Evolutionary conservation across 2,113 vertebrate species (phyloP).

Genomic region (Serinus canaria): DNA sequence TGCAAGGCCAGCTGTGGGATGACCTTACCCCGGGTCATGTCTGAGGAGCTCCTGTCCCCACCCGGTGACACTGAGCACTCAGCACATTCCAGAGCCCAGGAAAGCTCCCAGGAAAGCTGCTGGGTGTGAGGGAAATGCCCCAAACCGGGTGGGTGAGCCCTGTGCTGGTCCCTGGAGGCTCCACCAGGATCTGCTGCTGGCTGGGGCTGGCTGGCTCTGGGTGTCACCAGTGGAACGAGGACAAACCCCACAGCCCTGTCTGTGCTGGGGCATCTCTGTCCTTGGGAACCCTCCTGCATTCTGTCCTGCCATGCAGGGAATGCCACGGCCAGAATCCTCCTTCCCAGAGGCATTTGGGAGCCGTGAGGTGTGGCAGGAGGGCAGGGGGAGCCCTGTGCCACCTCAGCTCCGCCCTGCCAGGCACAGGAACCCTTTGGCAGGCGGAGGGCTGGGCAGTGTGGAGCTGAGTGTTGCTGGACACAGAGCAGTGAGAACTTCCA

Average conservation of each 20-base stretch:
- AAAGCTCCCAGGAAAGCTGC: neutral
- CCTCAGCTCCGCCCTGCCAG: neutral
- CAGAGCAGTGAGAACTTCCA: neutral
- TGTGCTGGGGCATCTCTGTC: rapidly evolving
- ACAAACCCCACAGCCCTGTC: neutral
- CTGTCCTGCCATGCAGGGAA: neutral
- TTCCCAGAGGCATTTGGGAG: neutral
- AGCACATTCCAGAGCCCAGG: neutral
- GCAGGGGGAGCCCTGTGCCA: neutral
- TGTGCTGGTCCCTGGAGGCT: neutral
- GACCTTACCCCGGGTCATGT: rapidly evolving
- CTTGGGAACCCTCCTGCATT: neutral
- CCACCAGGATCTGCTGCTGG: neutral
- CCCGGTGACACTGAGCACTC: neutral
- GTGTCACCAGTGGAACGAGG: neutral
- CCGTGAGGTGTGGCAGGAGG: neutral
- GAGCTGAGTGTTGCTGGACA: neutral
- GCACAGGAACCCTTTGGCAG: neutral
- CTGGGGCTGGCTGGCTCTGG: neutral
- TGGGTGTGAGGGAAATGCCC: neutral
- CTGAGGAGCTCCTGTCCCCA: neutral
- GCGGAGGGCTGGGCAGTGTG: neutral
- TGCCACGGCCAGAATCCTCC: neutral
- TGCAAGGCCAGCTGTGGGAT: neutral
- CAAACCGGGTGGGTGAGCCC: neutral